These are phyloP conservation scores for Pantala flavescens DNA, from an alignment of 1,140 invertebrate species.

Conservation along the genomic window DNA sequence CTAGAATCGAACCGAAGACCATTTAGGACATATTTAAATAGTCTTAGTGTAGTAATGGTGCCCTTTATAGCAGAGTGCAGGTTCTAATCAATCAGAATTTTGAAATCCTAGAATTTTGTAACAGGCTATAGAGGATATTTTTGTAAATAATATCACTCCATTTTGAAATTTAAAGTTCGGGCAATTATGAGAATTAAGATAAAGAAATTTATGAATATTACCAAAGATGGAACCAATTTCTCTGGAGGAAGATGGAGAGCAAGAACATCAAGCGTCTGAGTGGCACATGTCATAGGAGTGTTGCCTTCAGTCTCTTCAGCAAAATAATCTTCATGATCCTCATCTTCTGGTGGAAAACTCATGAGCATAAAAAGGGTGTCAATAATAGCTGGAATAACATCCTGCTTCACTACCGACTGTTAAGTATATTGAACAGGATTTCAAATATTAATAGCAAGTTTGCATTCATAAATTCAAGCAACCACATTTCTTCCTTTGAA, in stretches of 20 bases:
- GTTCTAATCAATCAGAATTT: too few species aligned
- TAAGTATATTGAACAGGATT: conserved; percentile 22
- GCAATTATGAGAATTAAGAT: too few species aligned
- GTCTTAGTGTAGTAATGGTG: too few species aligned
- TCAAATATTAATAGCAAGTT: background rate
- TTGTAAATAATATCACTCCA: too few species aligned
- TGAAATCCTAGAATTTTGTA: too few species aligned
- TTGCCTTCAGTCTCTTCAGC: conserved; percentile 45
- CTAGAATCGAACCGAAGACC: too few species aligned
- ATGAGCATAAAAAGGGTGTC: conserved; percentile 56
- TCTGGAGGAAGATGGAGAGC: conserved; percentile 67
- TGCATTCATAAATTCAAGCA: background rate
- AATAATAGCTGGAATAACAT: conserved; percentile 60
- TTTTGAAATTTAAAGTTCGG: too few species aligned
- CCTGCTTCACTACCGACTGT: conserved; percentile 57
- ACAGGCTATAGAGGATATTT: too few species aligned
- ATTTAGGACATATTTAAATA: too few species aligned
- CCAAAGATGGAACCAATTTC: conserved; percentile 58
- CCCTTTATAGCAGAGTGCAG: too few species aligned
- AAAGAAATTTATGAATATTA: conserved; percentile 30
- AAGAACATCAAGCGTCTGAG: conserved; percentile 63
- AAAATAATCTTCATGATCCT: conserved; percentile 51
- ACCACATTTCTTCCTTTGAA: too few species aligned
- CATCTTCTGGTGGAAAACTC: conserved; percentile 45
- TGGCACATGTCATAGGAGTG: conserved; percentile 51